A percentile compares a stretch with the other conserved stretches of the same genome.
Conservation (phyloP, 2,113 vertebrate species). For the Myrmophylax atrothorax region DNA sequence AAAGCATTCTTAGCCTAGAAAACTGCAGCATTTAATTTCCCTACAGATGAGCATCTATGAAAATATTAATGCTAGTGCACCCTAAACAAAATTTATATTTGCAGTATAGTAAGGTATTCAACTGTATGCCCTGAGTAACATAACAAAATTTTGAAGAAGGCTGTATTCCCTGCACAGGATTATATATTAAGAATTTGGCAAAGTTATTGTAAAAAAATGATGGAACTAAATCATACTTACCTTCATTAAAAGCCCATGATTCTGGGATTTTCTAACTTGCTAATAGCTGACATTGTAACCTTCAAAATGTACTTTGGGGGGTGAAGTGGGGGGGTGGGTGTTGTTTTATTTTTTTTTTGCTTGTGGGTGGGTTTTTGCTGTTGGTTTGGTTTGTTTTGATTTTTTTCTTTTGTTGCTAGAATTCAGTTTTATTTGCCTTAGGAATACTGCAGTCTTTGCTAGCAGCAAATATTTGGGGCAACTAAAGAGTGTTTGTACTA, state of each 20-base stretch:
- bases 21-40: accelerated
- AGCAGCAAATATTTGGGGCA: constrained; percentile 50
- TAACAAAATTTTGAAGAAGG: neutral
- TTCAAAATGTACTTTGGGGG: neutral
- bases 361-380: too few relatives aligned
- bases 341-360: too few relatives aligned
- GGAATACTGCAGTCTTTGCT: neutral
- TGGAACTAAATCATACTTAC: neutral
- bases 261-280: neutral
- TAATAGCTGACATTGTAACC: neutral
- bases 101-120: neutral
- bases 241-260: neutral
- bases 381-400: too few relatives aligned
- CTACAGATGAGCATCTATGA: neutral
- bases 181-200: neutral
- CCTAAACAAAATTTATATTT: neutral
- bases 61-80: neutral
- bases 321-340: too few relatives aligned
- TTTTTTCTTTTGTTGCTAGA: neutral
- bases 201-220: neutral
- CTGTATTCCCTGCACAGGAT: neutral
- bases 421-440: neutral
- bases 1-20: neutral
- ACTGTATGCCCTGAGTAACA: neutral
- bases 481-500: constrained; percentile 32